Percentiles rank a stretch among this genome's conserved stretches.
phyloP scores from a whole-genome alignment of 2,113 vertebrate species.

The Ranitomeya imitator region DNA sequence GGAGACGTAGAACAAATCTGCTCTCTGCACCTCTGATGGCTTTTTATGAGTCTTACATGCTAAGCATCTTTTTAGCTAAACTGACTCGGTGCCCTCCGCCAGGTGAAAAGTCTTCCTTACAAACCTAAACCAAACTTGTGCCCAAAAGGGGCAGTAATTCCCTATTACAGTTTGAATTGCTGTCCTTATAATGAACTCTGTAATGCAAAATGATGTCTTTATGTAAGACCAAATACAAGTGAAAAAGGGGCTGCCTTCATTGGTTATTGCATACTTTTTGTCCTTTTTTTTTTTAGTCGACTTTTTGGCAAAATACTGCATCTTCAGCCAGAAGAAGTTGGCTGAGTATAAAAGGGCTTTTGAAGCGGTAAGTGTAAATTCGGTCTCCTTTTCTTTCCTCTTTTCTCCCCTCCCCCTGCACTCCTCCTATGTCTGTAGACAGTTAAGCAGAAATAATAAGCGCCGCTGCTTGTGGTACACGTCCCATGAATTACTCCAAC shows the following conservation, averaged over 20 bases:
- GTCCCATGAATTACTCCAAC: slow-evolving; percentile 76
- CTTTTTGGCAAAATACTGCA: slow-evolving; percentile 92
- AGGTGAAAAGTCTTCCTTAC: slow-evolving; percentile 72
- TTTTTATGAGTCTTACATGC: slow-evolving; percentile 62
- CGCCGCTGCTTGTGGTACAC: slow-evolving; percentile 70
- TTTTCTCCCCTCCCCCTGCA: slow-evolving; percentile 62
- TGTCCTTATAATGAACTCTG: slow-evolving; percentile 49
- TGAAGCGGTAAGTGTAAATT: slow-evolving; percentile 87
- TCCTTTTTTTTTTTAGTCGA: slow-evolving; percentile 79
- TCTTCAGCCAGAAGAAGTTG: slow-evolving; percentile 91
- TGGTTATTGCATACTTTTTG: slow-evolving; percentile 66
- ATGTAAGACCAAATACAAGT: slow-evolving; percentile 63
- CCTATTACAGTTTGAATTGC: slow-evolving; percentile 53
- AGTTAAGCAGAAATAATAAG: slow-evolving; percentile 76
- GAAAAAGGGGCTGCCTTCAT: slow-evolving; percentile 62
- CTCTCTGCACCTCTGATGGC: neutral
- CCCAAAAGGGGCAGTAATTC: slow-evolving; percentile 57
- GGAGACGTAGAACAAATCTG: neutral
- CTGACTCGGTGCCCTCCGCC: slow-evolving; percentile 67
- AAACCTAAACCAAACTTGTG: slow-evolving; percentile 60
- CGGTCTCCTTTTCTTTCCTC: slow-evolving; percentile 71
- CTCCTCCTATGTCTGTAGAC: slow-evolving; percentile 75
- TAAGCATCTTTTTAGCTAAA: slow-evolving; percentile 66
- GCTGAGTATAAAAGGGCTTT: slow-evolving; percentile 89
- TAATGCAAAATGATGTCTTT: slow-evolving; percentile 62